Evolutionary conservation across 2,888 invertebrate species (phyloP).

Genomic region (Philereme vetulata): DNA sequence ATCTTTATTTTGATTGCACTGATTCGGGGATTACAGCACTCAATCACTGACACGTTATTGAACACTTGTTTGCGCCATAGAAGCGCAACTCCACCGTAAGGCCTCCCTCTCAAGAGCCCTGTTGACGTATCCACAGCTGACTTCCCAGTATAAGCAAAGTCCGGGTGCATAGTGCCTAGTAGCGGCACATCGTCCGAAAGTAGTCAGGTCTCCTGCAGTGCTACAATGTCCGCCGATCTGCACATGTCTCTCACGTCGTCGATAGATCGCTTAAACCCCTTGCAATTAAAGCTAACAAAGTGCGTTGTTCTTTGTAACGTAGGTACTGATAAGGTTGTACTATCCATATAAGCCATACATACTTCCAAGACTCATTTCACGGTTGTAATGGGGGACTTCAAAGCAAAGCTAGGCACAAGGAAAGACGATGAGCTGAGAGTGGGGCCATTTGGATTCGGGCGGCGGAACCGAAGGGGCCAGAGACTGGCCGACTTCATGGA

Average conservation of each 20-base stretch:
- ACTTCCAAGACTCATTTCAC: too few relatives aligned
- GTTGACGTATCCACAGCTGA: slow-evolving; percentile 42
- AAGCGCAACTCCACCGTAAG: slow-evolving; percentile 33
- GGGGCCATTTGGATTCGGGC: too few relatives aligned
- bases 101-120: slow-evolving; percentile 33
- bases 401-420: too few relatives aligned
- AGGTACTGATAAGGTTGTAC: slow-evolving; percentile 1
- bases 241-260: slow-evolving; percentile 34
- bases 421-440: too few relatives aligned
- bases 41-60: not conserved
- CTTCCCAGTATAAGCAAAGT: slow-evolving; percentile 36
- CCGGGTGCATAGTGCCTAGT: slow-evolving; percentile 29
- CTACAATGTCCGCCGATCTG: slow-evolving; percentile 28
- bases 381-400: too few relatives aligned
- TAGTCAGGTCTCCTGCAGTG: slow-evolving; percentile 41
- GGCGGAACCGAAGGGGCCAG: too few relatives aligned
- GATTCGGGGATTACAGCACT: not conserved
- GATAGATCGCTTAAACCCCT: slow-evolving; percentile 33
- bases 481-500: too few relatives aligned
- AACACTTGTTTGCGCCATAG: not conserved
- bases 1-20: not conserved
- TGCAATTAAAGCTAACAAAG: slow-evolving; percentile 41
- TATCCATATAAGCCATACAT: too few relatives aligned
- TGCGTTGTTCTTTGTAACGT: too few relatives aligned
- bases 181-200: slow-evolving; percentile 36